These are phyloP conservation scores for Spea hammondii DNA, from an alignment of 2,797 vertebrate species.

Conservation along the genomic window DNA sequence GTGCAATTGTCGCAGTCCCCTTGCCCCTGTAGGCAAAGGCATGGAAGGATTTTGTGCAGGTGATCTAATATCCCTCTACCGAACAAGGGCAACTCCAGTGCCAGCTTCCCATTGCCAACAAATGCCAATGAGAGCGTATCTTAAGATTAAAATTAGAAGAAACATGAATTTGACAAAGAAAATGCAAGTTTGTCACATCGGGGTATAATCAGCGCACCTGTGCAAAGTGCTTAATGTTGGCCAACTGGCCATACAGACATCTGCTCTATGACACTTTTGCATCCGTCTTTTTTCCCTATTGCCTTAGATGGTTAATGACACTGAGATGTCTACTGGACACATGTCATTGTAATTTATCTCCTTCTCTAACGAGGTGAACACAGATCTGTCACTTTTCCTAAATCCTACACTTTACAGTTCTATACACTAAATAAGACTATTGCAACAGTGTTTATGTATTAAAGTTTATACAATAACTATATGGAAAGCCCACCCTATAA, in stretches of 20 bases:
- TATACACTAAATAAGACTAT: too few species aligned
- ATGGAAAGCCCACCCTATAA: too few species aligned
- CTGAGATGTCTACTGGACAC: constrained; percentile 7
- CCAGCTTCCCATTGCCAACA: neutral
- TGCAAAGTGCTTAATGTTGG: neutral
- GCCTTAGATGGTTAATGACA: constrained; percentile 10
- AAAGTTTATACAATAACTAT: too few species aligned
- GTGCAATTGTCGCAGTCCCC: constrained; percentile 6
- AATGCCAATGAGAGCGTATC: neutral
- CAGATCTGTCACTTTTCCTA: too few species aligned
- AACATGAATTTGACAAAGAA: too few species aligned
- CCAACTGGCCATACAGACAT: neutral
- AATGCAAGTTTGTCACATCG: too few species aligned
- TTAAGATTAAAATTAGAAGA: neutral
- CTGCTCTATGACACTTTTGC: neutral
- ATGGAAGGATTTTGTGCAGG: neutral
- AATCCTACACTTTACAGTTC: too few species aligned
- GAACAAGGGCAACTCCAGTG: neutral
- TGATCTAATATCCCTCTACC: neutral
- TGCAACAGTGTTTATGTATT: too few species aligned
- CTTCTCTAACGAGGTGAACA: constrained; percentile 15
- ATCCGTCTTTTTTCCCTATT: neutral
- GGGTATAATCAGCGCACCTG: neutral
- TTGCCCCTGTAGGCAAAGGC: neutral
- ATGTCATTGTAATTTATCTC: constrained; percentile 27